Base-by-base conservation (phyloP, 1,140 invertebrate genomes). In the Hyphantria cunea region DNA sequence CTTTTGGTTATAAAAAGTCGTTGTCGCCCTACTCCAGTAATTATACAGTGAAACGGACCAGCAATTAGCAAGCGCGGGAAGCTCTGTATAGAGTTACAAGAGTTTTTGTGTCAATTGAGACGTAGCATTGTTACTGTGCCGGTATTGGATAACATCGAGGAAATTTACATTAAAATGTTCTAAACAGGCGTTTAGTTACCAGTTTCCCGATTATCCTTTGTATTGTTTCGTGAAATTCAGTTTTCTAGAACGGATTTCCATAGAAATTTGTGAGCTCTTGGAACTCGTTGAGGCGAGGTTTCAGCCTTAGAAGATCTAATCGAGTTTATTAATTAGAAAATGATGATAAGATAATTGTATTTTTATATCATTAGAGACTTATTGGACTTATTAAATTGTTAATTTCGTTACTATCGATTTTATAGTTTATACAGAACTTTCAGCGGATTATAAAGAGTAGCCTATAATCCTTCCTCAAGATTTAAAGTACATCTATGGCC, bases 51-150 rank as follows among this genome's bases (percentile, higher is more conserved):
- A 70, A 68, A 64, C 66, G 78, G 71, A 67, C 51, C 74, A 66
- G 68, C 80, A 84, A 84, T 84, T 84, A 84, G 76, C 70, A 42
- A 66, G 51, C 70, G 70, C 76, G 80, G 78, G 80, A 81, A 84
- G 70, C 72, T 68, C 68, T 41, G 68, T 72, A 72, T 82, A 69
- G 62, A 66, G 65, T 84, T 84, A 74, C 80, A 41, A 48, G 44
- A 72, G 70, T 81, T 81, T 84, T 81, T 81, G 75, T 81, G 72
- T 72, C 64, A 64, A 74, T 67, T 58, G 59, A 64, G 41, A 53
- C 66, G 62, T 17, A 55, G 44, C 48, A 33, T 39, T 60, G 37
- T 12, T 51, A 51, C 14, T 41, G 34, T 48, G 37, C 42, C 48
- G 13, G 47, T 60, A 42, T 51, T 33, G 17, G 39, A 47, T 60